Percentiles rank a stretch among this genome's conserved stretches.
phyloP scores from a whole-genome alignment of 1,140 invertebrate species.

The Drosophila ogumai region DNA sequence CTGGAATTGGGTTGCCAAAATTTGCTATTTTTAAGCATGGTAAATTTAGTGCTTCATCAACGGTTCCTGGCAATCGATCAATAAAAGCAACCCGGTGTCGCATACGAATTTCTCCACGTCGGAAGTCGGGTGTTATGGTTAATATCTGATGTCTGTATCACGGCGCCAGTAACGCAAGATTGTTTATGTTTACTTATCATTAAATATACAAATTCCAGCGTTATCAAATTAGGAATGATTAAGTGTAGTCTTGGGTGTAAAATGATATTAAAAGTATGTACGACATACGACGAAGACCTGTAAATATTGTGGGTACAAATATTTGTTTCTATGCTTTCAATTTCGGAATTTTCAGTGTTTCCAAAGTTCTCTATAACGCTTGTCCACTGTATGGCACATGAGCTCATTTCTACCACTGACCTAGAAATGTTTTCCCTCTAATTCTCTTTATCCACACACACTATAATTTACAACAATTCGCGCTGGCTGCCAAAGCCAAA shows the following conservation, averaged over 20 bases:
- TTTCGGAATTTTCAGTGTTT: neutral
- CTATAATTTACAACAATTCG: constrained; percentile 36
- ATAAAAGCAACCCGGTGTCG: constrained; percentile 24
- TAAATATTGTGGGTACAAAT: neutral
- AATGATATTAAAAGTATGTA: neutral
- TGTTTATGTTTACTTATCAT: constrained; percentile 42
- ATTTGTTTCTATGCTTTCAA: neutral
- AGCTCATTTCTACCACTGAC: constrained; percentile 62
- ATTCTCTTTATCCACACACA: constrained; percentile 34
- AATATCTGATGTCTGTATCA: constrained; percentile 31
- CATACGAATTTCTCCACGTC: constrained; percentile 34
- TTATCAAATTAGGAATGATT: constrained; percentile 14
- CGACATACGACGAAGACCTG: no score
- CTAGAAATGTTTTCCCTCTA: constrained; percentile 49
- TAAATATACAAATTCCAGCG: constrained; percentile 15
- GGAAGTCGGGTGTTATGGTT: constrained; percentile 9
- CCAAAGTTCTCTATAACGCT: neutral
- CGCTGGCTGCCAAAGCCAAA: constrained; percentile 20
- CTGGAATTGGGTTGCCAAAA: constrained; percentile 54
- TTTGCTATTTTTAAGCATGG: constrained; percentile 53
- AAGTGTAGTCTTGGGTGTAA: neutral
- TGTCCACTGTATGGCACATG: constrained; percentile 38
- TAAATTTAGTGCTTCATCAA: constrained; percentile 20
- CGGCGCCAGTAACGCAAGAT: constrained; percentile 24
- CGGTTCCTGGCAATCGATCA: constrained; percentile 60